phyloP scores from a whole-genome alignment of 2,113 vertebrate genomes.

The Heptranchias perlo region DNA sequence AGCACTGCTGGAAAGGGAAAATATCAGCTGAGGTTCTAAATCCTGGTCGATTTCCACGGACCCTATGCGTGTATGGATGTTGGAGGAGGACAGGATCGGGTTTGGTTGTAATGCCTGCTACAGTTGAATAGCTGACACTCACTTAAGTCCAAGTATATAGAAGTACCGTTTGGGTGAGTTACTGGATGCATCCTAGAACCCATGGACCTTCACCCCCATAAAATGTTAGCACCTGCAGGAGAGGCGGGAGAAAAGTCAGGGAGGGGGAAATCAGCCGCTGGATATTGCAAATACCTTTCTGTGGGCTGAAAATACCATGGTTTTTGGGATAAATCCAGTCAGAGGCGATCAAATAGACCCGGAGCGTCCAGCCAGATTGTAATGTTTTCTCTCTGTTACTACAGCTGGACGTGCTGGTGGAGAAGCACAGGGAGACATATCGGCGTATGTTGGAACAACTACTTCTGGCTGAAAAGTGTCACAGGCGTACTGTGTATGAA shows the following conservation, averaged over 20 bases:
- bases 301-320: background rate
- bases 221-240: too few relatives aligned
- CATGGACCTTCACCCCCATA: background rate
- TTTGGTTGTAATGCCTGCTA: background rate
- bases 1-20: background rate
- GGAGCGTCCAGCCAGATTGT: background rate
- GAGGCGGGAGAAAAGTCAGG: background rate
- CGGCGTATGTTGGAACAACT: slow-evolving; percentile 95
- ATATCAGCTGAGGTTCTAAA: background rate
- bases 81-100: too few relatives aligned
- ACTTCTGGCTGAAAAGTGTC: slow-evolving; percentile 87
- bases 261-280: background rate
- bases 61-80: background rate
- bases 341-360: background rate
- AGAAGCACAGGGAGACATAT: slow-evolving; percentile 89
- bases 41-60: background rate
- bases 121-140: background rate
- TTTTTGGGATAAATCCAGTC: background rate
- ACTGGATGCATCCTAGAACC: background rate
- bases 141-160: background rate
- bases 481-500: slow-evolving; percentile 83
- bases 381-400: slow-evolving; percentile 41
- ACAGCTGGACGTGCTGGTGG: slow-evolving; percentile 88
- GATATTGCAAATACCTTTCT: background rate
- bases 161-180: background rate